phyloP scores from a whole-genome alignment of 2,797 vertebrate genomes.

The Enteromius trimaculatus region DNA sequence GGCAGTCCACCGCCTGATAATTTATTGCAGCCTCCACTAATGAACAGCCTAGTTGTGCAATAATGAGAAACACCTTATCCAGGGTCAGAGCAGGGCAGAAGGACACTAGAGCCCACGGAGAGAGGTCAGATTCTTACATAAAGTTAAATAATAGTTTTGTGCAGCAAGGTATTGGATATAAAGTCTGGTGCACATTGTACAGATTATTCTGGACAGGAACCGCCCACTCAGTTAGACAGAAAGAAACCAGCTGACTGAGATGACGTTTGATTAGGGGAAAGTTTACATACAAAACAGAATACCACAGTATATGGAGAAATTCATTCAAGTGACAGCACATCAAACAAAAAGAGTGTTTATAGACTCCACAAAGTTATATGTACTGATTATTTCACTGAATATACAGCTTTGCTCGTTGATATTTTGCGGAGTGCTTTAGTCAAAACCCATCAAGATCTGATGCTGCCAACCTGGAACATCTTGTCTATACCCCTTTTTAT shows the following conservation, averaged over 20 bases:
- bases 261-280: not conserved
- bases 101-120: conserved; percentile 14
- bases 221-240: not conserved
- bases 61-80: conserved; percentile 59
- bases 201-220: not conserved
- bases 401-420: not conserved
- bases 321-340: not conserved
- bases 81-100: conserved; percentile 46
- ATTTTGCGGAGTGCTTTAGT: not conserved
- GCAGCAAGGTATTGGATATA: not conserved
- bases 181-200: not conserved
- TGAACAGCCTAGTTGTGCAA: conserved; percentile 54
- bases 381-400: not conserved
- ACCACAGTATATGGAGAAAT: not conserved
- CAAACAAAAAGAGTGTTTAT: not conserved
- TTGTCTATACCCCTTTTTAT: no score
- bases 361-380: not conserved
- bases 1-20: conserved; percentile 51
- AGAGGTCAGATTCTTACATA: not conserved
- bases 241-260: not conserved
- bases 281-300: not conserved
- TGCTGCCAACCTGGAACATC: not conserved
- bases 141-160: not conserved
- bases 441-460: not conserved
- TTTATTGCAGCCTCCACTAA: conserved; percentile 59